phyloP scores from a whole-genome alignment of 2,113 vertebrate genomes.

The Chaenocephalus aceratus region DNA sequence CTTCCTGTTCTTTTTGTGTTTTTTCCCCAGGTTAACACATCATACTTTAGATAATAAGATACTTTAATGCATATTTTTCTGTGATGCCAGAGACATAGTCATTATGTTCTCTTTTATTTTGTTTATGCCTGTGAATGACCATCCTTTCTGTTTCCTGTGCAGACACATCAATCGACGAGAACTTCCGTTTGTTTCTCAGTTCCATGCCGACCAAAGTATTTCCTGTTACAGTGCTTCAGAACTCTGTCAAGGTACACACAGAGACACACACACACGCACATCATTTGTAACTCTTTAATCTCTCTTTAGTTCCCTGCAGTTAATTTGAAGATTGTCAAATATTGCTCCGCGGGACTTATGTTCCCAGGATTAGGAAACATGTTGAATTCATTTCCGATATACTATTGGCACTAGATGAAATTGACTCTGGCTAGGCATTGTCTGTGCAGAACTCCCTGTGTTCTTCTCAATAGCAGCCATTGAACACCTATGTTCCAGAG shows the following conservation, averaged over 20 bases:
- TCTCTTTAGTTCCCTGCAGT: slow-evolving; percentile 11
- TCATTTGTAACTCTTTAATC: background rate
- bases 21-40: background rate
- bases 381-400: background rate
- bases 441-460: background rate
- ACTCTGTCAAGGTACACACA: slow-evolving; percentile 87
- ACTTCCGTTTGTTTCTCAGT: slow-evolving; percentile 89
- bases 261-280: slow-evolving; percentile 9
- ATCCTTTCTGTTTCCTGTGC: slow-evolving; percentile 45
- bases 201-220: slow-evolving; percentile 89
- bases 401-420: background rate
- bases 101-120: background rate
- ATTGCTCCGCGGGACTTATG: background rate
- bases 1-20: background rate
- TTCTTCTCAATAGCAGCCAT: background rate
- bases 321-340: slow-evolving; percentile 16
- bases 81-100: background rate
- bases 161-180: slow-evolving; percentile 83
- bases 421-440: background rate
- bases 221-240: slow-evolving; percentile 89
- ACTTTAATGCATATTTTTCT: background rate
- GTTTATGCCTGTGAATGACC: slow-evolving; percentile 11
- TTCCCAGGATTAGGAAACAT: background rate
- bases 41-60: background rate
- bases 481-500: background rate